phyloP scores from a whole-genome alignment of 2,888 invertebrate species.

The Stictocephala bisonia region DNA sequence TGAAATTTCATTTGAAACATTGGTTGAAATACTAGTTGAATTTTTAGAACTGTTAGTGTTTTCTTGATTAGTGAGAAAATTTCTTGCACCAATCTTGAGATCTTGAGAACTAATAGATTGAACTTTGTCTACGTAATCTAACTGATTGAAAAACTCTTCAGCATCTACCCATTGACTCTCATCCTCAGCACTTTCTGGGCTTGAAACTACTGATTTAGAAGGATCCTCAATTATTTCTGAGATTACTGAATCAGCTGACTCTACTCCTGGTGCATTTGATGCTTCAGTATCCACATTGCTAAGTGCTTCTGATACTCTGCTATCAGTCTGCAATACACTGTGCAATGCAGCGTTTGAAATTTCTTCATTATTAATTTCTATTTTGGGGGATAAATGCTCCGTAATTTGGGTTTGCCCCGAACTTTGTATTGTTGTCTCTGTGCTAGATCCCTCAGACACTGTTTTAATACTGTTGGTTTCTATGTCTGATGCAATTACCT shows the following conservation, averaged over 20 bases:
- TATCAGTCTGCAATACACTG: background rate
- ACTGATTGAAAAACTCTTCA: constrained; percentile 18
- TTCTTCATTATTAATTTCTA: background rate
- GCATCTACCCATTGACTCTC: constrained; percentile 1
- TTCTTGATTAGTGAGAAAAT: too few species aligned
- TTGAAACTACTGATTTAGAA: background rate
- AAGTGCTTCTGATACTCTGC: constrained; percentile 2
- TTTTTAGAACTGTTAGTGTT: background rate
- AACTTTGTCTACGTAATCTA: background rate
- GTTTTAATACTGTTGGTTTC: constrained; percentile 48
- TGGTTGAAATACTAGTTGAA: background rate
- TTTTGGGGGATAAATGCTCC: background rate
- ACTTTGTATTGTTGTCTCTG: constrained; percentile 50
- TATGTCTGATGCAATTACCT: constrained; percentile 30
- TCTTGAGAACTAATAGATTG: background rate
- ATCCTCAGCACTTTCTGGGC: background rate
- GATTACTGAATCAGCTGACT: constrained; percentile 1
- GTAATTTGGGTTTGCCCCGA: constrained; percentile 4
- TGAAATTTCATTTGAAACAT: constrained; percentile 1
- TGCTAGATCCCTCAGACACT: constrained; percentile 50
- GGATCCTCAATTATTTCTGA: background rate
- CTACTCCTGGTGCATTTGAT: background rate
- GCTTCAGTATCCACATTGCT: background rate
- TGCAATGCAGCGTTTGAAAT: too few species aligned
- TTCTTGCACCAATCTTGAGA: background rate